Conservation (phyloP, 2,113 vertebrate genomes). For the Synodontis membranacea region DNA sequence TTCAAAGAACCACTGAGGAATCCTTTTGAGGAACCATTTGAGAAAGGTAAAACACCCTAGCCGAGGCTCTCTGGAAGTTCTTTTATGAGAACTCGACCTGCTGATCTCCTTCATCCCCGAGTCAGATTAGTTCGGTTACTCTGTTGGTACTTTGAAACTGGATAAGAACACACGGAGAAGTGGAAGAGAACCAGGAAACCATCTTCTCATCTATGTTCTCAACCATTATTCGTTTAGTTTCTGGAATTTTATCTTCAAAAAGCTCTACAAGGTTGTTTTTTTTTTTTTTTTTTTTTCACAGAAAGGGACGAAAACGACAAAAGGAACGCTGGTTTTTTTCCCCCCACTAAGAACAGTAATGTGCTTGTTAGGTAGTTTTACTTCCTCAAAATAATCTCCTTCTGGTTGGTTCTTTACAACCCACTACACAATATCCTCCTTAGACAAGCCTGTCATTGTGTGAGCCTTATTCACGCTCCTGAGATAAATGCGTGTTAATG, state of each 20-base stretch:
- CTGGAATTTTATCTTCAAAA: not conserved
- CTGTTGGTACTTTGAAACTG: not conserved
- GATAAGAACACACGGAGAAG: not conserved
- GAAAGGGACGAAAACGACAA: not conserved
- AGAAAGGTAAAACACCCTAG: not conserved
- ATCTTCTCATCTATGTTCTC: not conserved
- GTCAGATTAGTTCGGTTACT: not conserved
- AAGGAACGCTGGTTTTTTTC: not conserved
- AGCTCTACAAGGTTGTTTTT: not conserved
- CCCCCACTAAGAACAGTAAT: not conserved
- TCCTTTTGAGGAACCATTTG: not conserved
- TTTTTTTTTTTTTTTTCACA: not conserved
- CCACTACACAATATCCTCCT: not conserved
- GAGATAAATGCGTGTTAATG: too few relatives aligned
- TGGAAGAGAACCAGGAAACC: not conserved
- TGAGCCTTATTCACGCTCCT: not conserved
- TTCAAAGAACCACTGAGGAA: not conserved
- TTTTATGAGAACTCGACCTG: not conserved
- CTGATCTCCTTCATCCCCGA: not conserved
- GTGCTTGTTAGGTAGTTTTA: not conserved
- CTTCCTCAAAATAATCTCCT: constrained; percentile 12
- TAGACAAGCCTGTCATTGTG: not conserved
- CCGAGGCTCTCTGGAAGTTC: not conserved
- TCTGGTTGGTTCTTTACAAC: not conserved
- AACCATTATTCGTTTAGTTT: not conserved